These are phyloP conservation scores for Circaetus cinerascens DNA, from an alignment of 2,113 vertebrate genomes.

Conservation along the genomic window DNA sequence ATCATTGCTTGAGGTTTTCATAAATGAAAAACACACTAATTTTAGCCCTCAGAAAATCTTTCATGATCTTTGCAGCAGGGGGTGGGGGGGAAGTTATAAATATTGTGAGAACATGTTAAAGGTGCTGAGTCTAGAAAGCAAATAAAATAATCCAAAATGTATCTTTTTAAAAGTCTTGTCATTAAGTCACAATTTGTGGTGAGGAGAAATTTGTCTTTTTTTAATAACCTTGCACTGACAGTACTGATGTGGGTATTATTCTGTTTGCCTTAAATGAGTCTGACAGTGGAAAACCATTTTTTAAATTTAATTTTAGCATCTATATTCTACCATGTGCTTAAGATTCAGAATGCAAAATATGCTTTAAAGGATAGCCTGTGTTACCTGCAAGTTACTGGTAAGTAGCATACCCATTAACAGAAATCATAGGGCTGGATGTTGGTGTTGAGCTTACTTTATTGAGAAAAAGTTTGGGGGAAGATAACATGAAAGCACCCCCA, in stretches of 20 bases:
- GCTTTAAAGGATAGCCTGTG: neutral
- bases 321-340: neutral
- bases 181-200: neutral
- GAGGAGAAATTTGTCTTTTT: neutral
- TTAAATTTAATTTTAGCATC: neutral
- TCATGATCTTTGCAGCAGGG: neutral
- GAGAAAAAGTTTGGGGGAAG: neutral
- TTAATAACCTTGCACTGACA: neutral
- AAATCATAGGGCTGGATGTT: neutral
- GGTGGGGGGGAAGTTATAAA: neutral
- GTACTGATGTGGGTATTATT: neutral
- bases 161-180: neutral
- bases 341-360: neutral
- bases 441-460: neutral
- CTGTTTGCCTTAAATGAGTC: neutral
- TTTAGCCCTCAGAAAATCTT: neutral
- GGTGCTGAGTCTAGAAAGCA: neutral
- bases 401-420: neutral
- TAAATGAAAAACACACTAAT: neutral
- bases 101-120: neutral
- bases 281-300: neutral
- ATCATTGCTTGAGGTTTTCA: neutral
- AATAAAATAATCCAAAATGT: neutral
- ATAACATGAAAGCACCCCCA: neutral
- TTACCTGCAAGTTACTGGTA: neutral